These are phyloP conservation scores for Metopia argyrocephala DNA, from an alignment of 2,888 invertebrate genomes.

Conservation along the genomic window DNA sequence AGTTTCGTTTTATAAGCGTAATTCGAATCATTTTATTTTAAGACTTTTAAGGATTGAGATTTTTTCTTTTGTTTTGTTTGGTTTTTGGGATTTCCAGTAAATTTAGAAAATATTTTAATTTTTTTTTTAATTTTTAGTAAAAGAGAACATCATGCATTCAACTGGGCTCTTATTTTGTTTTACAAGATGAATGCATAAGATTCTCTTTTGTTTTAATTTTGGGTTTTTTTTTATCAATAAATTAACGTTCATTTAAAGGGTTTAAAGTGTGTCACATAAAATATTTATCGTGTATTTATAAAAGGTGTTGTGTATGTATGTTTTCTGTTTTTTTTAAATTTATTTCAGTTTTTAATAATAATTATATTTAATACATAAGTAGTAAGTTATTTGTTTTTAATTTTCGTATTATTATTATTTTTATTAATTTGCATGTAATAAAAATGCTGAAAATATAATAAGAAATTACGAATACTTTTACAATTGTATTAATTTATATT, in stretches of 20 bases:
- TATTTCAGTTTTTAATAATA: too few relatives aligned
- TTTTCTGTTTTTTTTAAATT: too few relatives aligned
- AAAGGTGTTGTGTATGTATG: too few relatives aligned
- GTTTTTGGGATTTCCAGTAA: neutral
- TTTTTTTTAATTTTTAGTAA: neutral
- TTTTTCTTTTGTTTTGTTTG: slow-evolving; percentile 23
- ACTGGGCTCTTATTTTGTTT: slow-evolving; percentile 54
- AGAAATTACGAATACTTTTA: too few relatives aligned
- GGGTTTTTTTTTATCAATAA: neutral
- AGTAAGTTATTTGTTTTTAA: too few relatives aligned
- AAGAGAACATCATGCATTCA: slow-evolving; percentile 58
- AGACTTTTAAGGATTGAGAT: slow-evolving; percentile 38
- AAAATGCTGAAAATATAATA: too few relatives aligned
- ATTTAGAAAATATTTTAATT: neutral
- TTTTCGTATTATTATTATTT: too few relatives aligned
- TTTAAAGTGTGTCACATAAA: too few relatives aligned
- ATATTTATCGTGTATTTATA: too few relatives aligned
- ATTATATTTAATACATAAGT: too few relatives aligned
- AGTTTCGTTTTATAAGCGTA: slow-evolving; percentile 64
- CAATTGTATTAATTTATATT: too few relatives aligned
- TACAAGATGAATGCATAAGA: slow-evolving; percentile 57
- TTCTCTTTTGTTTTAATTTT: slow-evolving; percentile 36
- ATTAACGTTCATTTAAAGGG: neutral
- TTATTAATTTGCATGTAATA: too few relatives aligned
- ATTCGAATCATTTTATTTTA: slow-evolving; percentile 47